Percentiles rank a stretch among this genome's conserved stretches.
These are phyloP conservation scores for Melanchra persicariae DNA, from an alignment of 2,888 invertebrate species.

Conservation along the genomic window DNA sequence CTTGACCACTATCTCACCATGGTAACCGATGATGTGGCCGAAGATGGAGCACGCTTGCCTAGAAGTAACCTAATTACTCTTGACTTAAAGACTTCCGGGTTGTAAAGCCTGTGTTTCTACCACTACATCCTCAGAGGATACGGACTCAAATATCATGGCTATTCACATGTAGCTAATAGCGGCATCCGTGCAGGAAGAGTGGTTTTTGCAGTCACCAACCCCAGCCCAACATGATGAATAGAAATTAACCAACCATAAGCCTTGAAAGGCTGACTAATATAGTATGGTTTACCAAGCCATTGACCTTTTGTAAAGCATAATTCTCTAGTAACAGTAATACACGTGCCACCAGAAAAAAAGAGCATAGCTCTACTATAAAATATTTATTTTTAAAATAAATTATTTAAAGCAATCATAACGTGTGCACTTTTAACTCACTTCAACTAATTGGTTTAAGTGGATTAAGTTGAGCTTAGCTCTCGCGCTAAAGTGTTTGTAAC, in stretches of 20 bases:
- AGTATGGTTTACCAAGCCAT: constrained; percentile 7
- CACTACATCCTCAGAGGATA: neutral
- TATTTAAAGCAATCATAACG: constrained; percentile 34
- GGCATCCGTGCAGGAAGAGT: neutral
- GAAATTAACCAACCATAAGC: constrained; percentile 9
- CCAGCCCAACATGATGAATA: constrained; percentile 4
- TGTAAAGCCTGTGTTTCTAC: neutral
- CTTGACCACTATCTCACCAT: too few species aligned
- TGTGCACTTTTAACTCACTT: constrained; percentile 40
- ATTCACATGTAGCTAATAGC: neutral
- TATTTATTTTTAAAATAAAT: constrained; percentile 21
- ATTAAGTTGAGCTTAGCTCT: constrained; percentile 47
- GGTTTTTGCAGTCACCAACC: constrained; percentile 6
- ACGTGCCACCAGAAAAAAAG: constrained; percentile 8
- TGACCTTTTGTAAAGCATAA: constrained; percentile 25
- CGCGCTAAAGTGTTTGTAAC: constrained; percentile 41
- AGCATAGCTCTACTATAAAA: neutral
- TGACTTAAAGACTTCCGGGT: too few species aligned
- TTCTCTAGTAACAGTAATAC: constrained; percentile 22
- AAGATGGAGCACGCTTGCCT: too few species aligned
- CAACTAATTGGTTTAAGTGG: constrained; percentile 47
- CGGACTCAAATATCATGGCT: neutral
- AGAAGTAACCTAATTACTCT: too few species aligned
- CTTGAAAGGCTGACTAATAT: constrained; percentile 22
- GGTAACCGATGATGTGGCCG: too few species aligned